These are phyloP conservation scores for Chironomus tentans DNA, from an alignment of 2,888 invertebrate species.

Conservation along the genomic window DNA sequence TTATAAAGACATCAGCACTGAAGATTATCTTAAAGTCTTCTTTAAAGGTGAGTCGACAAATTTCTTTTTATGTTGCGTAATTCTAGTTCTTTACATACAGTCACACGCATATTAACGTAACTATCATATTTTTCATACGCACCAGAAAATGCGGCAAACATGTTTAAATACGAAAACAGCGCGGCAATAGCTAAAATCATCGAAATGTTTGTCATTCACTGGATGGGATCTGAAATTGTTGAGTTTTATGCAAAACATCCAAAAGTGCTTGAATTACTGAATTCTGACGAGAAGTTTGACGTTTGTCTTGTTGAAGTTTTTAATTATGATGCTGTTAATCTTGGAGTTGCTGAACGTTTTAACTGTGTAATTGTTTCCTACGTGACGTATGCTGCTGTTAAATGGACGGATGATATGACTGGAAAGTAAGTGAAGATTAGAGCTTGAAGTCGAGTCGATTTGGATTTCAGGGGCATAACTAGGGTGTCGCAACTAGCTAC, in stretches of 20 bases:
- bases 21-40: neutral
- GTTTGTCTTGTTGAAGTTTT: conserved; percentile 31
- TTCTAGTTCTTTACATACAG: neutral
- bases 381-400: conserved; percentile 4
- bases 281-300: conserved; percentile 27
- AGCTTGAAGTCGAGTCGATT: no score
- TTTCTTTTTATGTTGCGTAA: neutral
- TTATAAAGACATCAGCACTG: conserved; percentile 29
- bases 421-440: neutral
- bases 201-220: neutral
- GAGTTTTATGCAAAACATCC: neutral
- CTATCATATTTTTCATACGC: neutral
- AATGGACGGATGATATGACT: conserved; percentile 24
- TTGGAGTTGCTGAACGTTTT: conserved; percentile 31
- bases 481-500: no score
- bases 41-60: neutral
- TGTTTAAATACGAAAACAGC: neutral
- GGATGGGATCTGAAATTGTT: neutral
- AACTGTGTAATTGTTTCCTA: conserved; percentile 30
- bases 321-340: conserved; percentile 31
- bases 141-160: neutral
- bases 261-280: neutral
- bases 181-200: neutral
- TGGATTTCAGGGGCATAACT: no score
- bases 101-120: neutral